Evolutionary conservation across 2,797 vertebrate species (phyloP).

Genomic region (Kryptolebias ocellatus): DNA sequence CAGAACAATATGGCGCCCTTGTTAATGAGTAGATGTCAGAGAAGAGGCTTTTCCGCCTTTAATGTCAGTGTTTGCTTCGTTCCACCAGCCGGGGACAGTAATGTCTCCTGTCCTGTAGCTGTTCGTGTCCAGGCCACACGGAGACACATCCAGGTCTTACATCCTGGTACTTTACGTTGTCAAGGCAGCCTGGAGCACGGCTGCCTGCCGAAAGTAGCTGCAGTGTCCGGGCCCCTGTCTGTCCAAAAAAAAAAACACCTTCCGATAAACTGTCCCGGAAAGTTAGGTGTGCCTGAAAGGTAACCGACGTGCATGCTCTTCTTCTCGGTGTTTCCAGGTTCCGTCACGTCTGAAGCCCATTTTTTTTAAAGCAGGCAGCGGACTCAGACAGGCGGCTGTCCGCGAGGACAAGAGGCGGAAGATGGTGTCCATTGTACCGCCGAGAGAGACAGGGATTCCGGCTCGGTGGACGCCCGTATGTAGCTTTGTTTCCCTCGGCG

Average conservation of each 20-base stretch:
- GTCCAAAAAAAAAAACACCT: conserved; percentile 53
- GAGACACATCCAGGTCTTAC: conserved; percentile 66
- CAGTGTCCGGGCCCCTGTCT: conserved; percentile 71
- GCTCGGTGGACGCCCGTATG: conserved; percentile 21
- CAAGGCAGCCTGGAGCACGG: conserved; percentile 77
- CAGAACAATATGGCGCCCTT: too few relatives aligned
- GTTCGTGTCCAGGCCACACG: conserved; percentile 11
- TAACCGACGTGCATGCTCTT: conserved; percentile 77
- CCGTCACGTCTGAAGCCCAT: conserved; percentile 4
- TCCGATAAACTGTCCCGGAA: conserved; percentile 77
- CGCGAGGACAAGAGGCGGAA: conserved; percentile 76
- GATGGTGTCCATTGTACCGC: conserved; percentile 80
- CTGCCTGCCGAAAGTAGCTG: conserved; percentile 73
- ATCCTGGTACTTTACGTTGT: conserved; percentile 86
- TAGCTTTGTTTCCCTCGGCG: neutral
- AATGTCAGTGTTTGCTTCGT: too few relatives aligned
- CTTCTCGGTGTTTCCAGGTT: conserved; percentile 24
- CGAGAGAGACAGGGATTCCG: conserved; percentile 45
- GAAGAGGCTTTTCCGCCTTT: too few relatives aligned
- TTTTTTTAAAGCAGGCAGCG: conserved; percentile 46
- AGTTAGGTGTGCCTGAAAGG: conserved; percentile 76
- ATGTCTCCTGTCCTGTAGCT: conserved; percentile 11
- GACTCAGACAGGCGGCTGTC: conserved; percentile 64
- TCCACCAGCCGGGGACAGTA: too few relatives aligned
- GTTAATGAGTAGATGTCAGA: too few relatives aligned